Percentiles rank a stretch among this genome's conserved stretches.
phyloP scores from a whole-genome alignment of 2,113 vertebrate genomes.

The Neopipo cinnamomea region DNA sequence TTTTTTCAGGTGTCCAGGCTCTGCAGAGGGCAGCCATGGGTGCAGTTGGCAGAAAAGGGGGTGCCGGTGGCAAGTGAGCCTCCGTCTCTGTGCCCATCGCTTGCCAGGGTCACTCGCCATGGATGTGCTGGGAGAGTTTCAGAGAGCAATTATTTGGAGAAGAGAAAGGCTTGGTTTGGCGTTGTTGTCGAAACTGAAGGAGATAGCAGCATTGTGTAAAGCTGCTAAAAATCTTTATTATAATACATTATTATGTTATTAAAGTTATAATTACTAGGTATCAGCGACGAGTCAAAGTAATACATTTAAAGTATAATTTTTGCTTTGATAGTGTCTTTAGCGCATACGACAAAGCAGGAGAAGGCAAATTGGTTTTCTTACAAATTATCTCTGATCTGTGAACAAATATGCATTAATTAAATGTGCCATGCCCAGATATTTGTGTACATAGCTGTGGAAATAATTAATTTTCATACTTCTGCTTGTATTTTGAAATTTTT shows the following conservation, averaged over 20 bases:
- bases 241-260: background rate
- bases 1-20: background rate
- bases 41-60: background rate
- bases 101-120: fast-evolving
- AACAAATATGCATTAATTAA: slow-evolving; percentile 30
- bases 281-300: background rate
- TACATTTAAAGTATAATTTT: slow-evolving; percentile 8
- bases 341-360: background rate
- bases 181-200: background rate
- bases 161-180: background rate
- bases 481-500: background rate
- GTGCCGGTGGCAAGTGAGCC: background rate
- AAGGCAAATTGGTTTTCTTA: slow-evolving; percentile 21
- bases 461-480: slow-evolving; percentile 4
- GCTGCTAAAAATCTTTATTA: background rate
- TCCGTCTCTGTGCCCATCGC: fast-evolving
- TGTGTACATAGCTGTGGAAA: background rate
- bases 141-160: background rate
- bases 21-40: background rate
- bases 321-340: slow-evolving; percentile 3
- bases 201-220: background rate
- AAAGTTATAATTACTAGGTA: slow-evolving; percentile 30
- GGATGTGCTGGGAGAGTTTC: background rate
- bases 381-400: slow-evolving; percentile 21
- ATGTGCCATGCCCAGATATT: background rate